A percentile compares a stretch with the other conserved stretches of the same genome.
phyloP scores from a whole-genome alignment of 2,113 vertebrate species.

The Percina caprodes region DNA sequence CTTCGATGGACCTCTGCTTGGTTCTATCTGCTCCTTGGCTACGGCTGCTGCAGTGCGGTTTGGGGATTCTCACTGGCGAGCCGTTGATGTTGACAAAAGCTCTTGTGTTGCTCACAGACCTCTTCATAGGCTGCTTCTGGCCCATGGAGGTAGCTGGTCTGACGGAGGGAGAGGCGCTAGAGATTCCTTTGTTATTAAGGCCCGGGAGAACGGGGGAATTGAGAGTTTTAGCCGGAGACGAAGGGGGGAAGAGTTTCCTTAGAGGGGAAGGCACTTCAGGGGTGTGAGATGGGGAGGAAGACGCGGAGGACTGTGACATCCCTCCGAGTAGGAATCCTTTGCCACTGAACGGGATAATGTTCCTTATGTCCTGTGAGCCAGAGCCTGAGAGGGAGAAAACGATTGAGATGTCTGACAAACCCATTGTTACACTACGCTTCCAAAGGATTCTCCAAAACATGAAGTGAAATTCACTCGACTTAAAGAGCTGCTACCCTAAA shows the following conservation, averaged over 20 bases:
- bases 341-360: conserved; percentile 89
- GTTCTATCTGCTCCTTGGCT: conserved; percentile 7
- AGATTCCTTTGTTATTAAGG: neutral
- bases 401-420: neutral
- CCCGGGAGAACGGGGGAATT: conserved; percentile 7
- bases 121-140: conserved; percentile 50
- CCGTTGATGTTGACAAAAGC: conserved; percentile 84
- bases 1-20: conserved; percentile 72
- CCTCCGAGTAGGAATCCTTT: conserved; percentile 89
- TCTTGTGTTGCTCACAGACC: conserved; percentile 81
- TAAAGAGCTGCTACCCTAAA: neutral
- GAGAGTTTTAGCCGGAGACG: conserved; percentile 17
- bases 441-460: no score
- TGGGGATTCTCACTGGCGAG: conserved; percentile 82
- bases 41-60: conserved; percentile 30
- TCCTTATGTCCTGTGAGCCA: conserved; percentile 72
- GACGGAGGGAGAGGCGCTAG: conserved; percentile 10
- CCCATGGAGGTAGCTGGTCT: conserved; percentile 7
- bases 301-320: conserved; percentile 10
- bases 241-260: conserved; percentile 25
- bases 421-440: neutral
- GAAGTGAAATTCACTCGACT: no score
- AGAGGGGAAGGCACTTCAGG: conserved; percentile 19
- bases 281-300: conserved; percentile 52
- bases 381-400: conserved; percentile 73